These are phyloP conservation scores for Zaprionus inermis DNA, from an alignment of 1,140 invertebrate genomes.

Conservation along the genomic window DNA sequence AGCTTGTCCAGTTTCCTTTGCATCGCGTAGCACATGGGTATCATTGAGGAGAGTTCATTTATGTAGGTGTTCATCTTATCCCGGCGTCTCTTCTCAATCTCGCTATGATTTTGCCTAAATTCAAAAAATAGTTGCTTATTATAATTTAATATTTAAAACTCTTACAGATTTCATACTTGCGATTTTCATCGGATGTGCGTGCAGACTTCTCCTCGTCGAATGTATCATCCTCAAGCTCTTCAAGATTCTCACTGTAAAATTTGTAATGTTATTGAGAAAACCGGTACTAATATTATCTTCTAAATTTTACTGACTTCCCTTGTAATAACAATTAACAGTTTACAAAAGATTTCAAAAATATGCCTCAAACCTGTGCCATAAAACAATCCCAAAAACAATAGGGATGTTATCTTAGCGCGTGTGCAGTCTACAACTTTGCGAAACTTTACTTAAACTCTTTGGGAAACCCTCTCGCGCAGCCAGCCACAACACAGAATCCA, in stretches of 20 bases:
- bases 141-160: background rate
- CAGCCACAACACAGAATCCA: conserved; percentile 37
- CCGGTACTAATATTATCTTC: no score
- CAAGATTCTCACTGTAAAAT: conserved; percentile 85
- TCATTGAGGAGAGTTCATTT: conserved; percentile 94
- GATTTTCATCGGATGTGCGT: conserved; percentile 87
- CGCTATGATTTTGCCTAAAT: conserved; percentile 95
- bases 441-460: no score
- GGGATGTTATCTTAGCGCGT: no score
- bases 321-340: no score
- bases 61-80: conserved; percentile 99
- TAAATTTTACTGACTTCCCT: no score
- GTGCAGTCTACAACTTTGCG: no score
- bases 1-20: conserved; percentile 96
- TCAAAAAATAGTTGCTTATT: background rate
- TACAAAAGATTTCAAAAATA: no score
- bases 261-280: background rate
- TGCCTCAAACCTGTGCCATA: no score
- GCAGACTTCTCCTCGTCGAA: conserved; percentile 87
- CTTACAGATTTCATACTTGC: conserved; percentile 86
- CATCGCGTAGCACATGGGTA: conserved; percentile 97
- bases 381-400: no score
- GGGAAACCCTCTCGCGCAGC: no score
- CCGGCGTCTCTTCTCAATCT: conserved; percentile 96
- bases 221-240: conserved; percentile 86